Evolutionary conservation across 2,797 vertebrate genomes (phyloP), one percentile per base, ranked within the genome.

Genomic region (Morelia viridis): DNA sequence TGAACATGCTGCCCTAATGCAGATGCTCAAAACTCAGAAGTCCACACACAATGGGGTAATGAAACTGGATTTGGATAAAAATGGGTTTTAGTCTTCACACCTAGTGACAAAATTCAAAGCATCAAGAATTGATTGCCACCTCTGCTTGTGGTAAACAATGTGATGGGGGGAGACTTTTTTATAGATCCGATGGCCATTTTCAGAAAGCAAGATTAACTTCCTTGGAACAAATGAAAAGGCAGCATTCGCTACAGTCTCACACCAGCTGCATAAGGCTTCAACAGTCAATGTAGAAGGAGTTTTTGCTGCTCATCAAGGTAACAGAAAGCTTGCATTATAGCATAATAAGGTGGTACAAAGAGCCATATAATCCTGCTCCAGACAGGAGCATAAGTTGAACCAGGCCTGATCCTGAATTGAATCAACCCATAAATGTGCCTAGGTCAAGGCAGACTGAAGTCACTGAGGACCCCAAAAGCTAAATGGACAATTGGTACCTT

Each of bases 401-500:
- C 15, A 71, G 35, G 8, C 35, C 35, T 4, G 35, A 80, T 80
- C 35, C 71, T 10, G 71, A 46, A 46, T 5, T 80, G 71, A 80
- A 19, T 46, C 19, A 80, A 46, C 8, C 35, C 19, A 80, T 0
- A 80, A 80, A 46, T 46, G 71, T 19, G 71, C 3, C 56, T 86
- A 7, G 1, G 28, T 57, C 7, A 15, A 61, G 57, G 35, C 71
- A 83, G 60, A 96, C 96, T 3, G 2, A 61, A 46, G 56, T 28
- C 57, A 50, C 31, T 11, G 46, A 26, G 68, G 46, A 62, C 24
- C 50, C 41, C 56, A 4, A 22, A 61, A 19, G 0, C 12, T 7
- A 13, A 60, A 13, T 5, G 19, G 56, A 71, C 46, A 57, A 31
- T 2, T 3, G 35, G 41, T 98, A 99, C 99, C 99, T 98, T 99